These are phyloP conservation scores for Philaethria dido DNA, from an alignment of 2,888 invertebrate genomes.

Conservation along the genomic window DNA sequence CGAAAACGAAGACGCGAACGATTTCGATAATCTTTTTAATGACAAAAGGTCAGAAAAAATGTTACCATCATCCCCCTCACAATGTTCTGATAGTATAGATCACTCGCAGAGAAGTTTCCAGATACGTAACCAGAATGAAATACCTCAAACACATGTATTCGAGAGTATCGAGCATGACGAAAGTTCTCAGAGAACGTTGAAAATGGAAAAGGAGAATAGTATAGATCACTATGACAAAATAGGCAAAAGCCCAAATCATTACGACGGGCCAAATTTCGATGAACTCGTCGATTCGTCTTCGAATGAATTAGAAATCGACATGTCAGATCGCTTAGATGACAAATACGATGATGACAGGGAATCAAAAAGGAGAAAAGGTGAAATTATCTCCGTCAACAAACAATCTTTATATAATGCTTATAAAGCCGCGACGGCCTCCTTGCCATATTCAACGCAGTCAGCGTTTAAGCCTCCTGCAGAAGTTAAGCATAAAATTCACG, in stretches of 20 bases:
- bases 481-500: conserved; percentile 81
- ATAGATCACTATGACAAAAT: conserved; percentile 69
- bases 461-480: conserved; percentile 91
- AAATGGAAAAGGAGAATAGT: conserved; percentile 64
- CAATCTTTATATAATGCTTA: conserved; percentile 83
- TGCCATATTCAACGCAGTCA: conserved; percentile 89
- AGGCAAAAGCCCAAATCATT: conserved; percentile 83
- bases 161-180: conserved; percentile 52
- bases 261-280: conserved; percentile 89
- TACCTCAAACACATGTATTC: conserved; percentile 56
- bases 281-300: conserved; percentile 91
- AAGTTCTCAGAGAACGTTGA: conserved; percentile 45
- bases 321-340: conserved; percentile 88
- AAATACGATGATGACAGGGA: conserved; percentile 85
- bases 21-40: conserved; percentile 93
- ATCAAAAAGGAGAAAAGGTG: conserved; percentile 76
- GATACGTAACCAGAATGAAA: conserved; percentile 60
- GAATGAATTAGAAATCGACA: conserved; percentile 91
- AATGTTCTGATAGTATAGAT: conserved; percentile 84
- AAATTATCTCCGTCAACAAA: conserved; percentile 76
- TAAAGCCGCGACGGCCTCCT: conserved; percentile 80
- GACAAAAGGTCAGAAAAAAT: conserved; percentile 89
- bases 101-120: conserved; percentile 87
- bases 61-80: conserved; percentile 86
- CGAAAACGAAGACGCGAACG: conserved; percentile 90